Conservation (phyloP, 2,888 invertebrate species). For the Periphyllus acericola region DNA sequence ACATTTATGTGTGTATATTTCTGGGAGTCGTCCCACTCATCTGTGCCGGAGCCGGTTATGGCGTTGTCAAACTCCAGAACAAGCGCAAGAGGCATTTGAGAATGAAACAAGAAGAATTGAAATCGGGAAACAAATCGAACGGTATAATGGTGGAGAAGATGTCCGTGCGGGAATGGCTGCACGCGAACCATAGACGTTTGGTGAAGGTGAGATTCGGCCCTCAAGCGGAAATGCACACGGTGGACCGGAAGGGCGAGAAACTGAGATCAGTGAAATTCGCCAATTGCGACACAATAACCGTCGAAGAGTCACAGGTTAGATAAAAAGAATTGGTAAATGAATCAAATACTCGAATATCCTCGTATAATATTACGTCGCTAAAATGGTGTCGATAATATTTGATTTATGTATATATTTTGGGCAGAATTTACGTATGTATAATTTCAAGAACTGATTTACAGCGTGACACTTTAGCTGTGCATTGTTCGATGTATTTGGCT, state of each 20-base stretch:
- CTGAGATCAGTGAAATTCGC: slow-evolving; percentile 83
- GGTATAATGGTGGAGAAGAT: slow-evolving; percentile 85
- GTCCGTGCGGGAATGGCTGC: slow-evolving; percentile 93
- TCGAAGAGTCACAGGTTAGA: slow-evolving; percentile 85
- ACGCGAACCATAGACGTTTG: slow-evolving; percentile 87
- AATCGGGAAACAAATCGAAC: slow-evolving; percentile 66
- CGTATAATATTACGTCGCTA: too few relatives aligned
- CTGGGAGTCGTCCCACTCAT: slow-evolving; percentile 92
- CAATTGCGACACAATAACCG: slow-evolving; percentile 80
- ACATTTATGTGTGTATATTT: slow-evolving; percentile 93
- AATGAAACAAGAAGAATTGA: slow-evolving; percentile 80
- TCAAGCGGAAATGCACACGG: slow-evolving; percentile 84
- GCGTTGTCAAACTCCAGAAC: slow-evolving; percentile 91
- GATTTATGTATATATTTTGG: too few relatives aligned
- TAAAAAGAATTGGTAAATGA: too few relatives aligned
- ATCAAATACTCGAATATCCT: too few relatives aligned
- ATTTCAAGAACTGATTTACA: too few relatives aligned
- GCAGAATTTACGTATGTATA: too few relatives aligned
- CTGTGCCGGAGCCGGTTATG: slow-evolving; percentile 91
- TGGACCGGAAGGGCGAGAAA: slow-evolving; percentile 92
- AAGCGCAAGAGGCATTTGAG: slow-evolving; percentile 81
- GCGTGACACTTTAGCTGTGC: too few relatives aligned
- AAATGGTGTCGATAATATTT: too few relatives aligned
- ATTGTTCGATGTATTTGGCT: too few relatives aligned
- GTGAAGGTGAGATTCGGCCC: slow-evolving; percentile 92